Conservation (phyloP, 2,113 vertebrate genomes). For the Podiceps cristatus region DNA sequence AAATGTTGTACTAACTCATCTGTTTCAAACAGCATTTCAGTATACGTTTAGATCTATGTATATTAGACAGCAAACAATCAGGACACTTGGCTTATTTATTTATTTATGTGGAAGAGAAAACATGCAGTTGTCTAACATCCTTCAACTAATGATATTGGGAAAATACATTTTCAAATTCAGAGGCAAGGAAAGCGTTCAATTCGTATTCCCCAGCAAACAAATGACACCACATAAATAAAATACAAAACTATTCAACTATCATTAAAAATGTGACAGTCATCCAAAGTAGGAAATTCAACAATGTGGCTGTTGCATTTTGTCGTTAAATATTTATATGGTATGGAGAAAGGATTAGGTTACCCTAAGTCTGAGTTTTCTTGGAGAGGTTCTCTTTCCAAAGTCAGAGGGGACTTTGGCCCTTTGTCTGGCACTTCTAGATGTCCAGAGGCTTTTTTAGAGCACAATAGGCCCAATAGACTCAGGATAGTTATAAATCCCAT, state of each 20-base stretch:
- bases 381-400: not conserved
- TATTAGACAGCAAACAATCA: slow-evolving; percentile 35
- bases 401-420: not conserved
- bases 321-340: slow-evolving; percentile 57
- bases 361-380: not conserved
- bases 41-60: slow-evolving; percentile 13
- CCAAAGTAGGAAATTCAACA: slow-evolving; percentile 33
- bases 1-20: slow-evolving; percentile 78
- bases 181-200: slow-evolving; percentile 4
- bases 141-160: slow-evolving; percentile 45
- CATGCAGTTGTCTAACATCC: slow-evolving; percentile 1
- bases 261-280: slow-evolving; percentile 66
- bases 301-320: slow-evolving; percentile 6
- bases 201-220: slow-evolving; percentile 52
- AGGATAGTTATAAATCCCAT: not conserved
- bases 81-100: slow-evolving; percentile 45
- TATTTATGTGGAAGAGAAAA: slow-evolving; percentile 34
- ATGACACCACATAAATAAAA: slow-evolving; percentile 72
- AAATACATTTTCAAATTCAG: slow-evolving; percentile 42
- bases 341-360: not conserved
- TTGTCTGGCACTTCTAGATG: not conserved
- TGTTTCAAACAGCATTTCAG: slow-evolving; percentile 71
- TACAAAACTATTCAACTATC: slow-evolving; percentile 64
- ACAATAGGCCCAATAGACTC: not conserved
- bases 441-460: not conserved